These are phyloP conservation scores for Hycleus phaleratus DNA, from an alignment of 1,140 invertebrate genomes.

Conservation along the genomic window DNA sequence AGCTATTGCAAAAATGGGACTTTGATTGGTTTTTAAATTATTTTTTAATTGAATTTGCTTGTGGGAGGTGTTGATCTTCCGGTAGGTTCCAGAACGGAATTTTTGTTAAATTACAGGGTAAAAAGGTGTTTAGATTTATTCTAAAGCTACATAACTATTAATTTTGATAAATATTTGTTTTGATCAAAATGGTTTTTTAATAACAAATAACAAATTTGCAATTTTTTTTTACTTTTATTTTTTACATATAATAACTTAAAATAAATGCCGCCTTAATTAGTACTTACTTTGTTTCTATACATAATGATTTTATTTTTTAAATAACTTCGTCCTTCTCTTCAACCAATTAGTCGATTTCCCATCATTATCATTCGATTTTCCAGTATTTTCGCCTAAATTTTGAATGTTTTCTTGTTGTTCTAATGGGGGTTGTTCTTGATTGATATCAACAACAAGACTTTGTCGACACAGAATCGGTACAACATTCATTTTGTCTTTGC, in stretches of 20 bases:
- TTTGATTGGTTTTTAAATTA: too few species aligned
- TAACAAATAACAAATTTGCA: too few species aligned
- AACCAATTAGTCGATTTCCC: neutral
- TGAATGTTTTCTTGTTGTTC: neutral
- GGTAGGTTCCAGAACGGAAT: too few species aligned
- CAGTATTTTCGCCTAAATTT: neutral
- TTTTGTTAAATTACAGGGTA: too few species aligned
- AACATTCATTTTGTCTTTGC: conserved; percentile 46
- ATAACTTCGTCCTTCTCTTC: neutral
- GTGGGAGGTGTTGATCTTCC: too few species aligned
- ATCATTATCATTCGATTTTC: neutral
- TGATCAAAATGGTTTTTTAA: too few species aligned
- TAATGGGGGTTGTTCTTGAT: neutral
- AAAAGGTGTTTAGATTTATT: too few species aligned
- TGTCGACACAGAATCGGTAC: conserved; percentile 58
- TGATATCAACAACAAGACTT: conserved; percentile 54
- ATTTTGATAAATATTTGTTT: too few species aligned
- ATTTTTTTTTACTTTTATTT: too few species aligned
- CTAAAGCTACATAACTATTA: too few species aligned
- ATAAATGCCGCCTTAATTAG: neutral
- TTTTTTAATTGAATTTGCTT: too few species aligned
- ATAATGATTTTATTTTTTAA: neutral
- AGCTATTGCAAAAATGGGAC: neutral
- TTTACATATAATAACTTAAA: too few species aligned
- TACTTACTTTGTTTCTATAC: neutral